A percentile compares a stretch with the other conserved stretches of the same genome.
Conservation (phyloP, 2,113 vertebrate species). For the Dromaius novaehollandiae region DNA sequence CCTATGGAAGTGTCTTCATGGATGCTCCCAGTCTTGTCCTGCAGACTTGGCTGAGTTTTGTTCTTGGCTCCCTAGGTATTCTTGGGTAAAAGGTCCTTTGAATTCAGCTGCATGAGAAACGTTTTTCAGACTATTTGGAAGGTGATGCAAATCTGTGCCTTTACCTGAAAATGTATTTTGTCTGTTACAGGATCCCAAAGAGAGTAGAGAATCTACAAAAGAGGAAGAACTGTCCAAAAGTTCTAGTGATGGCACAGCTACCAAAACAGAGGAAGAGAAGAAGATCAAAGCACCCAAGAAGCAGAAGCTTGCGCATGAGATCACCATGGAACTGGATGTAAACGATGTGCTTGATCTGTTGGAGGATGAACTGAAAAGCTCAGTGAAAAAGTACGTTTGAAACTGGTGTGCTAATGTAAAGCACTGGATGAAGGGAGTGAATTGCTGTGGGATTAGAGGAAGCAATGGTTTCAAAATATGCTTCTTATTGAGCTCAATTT, state of each 20-base stretch:
- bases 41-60: not conserved
- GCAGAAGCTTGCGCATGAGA: conserved; percentile 89
- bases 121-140: not conserved
- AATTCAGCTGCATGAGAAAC: not conserved
- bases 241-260: not conserved
- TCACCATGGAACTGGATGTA: conserved; percentile 82
- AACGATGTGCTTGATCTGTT: conserved; percentile 84
- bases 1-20: not conserved
- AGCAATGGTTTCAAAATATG: not conserved
- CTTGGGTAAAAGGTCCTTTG: not conserved
- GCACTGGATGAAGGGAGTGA: not conserved
- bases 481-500: not conserved
- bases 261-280: conserved; percentile 67
- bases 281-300: conserved; percentile 85
- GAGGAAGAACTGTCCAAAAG: conserved; percentile 32
- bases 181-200: conserved; percentile 54
- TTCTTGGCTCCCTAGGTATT: not conserved
- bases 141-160: not conserved
- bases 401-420: not conserved
- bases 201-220: conserved; percentile 67
- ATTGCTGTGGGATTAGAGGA: not conserved
- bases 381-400: conserved; percentile 82
- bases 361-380: conserved; percentile 79
- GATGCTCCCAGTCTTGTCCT: not conserved
- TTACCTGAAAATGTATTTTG: not conserved